Base-by-base conservation (phyloP, 2,797 vertebrate genomes). In the Catamblyrhynchus diadema region DNA sequence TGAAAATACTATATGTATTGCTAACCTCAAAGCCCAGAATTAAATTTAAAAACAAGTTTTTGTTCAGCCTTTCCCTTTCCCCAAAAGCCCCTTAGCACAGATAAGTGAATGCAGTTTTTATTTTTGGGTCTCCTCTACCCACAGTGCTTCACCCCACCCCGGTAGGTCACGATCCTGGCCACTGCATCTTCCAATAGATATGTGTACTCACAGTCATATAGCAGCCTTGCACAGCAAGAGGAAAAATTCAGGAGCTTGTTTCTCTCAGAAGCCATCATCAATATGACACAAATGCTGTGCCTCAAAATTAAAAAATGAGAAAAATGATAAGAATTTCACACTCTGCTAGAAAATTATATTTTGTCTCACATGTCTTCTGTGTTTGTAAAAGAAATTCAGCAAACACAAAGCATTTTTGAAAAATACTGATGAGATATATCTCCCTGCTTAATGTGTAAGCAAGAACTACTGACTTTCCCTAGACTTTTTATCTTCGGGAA, bases 401-500 rank as follows among this genome's bases (percentile, higher is more conserved):
- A 59, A 79, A 75, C 24, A 54, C 39, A 64, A 82, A 48, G 14
- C 24, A 65, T 81, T 80, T 94, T 85, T 82, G 12, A 45, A 44
- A 87, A 77, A 83, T 93, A 95, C 50, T 80, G 21, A 74, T 79
- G 82, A 95, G n/a, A 74, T 95, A 24, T 59, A 64, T 44, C 67
- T 94, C 62, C 73, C 70, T 72, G 60, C 19, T 51, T 88, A 65
- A 50, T 24, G 57, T 79, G 19, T 22, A 89, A 19, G 18, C 10
- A 80, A 77, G 35, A 87, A 32, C 25, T 78, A 78, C 69, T 62
- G 56, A 80, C 56, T 88, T 95, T 85, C 33, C 56, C 28, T 10
- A 62, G 45, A 61, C 33, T 81, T 62, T 82, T 93, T 79, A 95
- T 92, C 82, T 86, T 92, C 44, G 81, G 56, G 45, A 95, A 88